Percentiles rank a stretch among this genome's conserved stretches.
These are phyloP conservation scores for Aradus depressus DNA, from an alignment of 2,888 invertebrate genomes.

Conservation along the genomic window DNA sequence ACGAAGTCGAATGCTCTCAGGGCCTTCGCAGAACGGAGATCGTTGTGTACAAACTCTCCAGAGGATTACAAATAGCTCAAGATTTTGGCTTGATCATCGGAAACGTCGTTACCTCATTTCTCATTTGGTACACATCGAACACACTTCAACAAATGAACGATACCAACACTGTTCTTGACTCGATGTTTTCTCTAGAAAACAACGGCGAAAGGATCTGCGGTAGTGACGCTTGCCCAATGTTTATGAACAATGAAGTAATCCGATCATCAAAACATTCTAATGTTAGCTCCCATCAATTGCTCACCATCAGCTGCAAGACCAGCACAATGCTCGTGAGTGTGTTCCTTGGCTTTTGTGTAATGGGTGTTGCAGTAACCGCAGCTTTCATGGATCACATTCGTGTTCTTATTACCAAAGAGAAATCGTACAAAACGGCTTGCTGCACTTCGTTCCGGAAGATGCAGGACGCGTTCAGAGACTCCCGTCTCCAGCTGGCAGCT, in stretches of 20 bases:
- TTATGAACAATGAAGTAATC: slow-evolving; percentile 15
- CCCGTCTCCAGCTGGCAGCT: slow-evolving; percentile 54
- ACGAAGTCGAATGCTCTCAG: slow-evolving; percentile 31
- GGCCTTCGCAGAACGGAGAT: slow-evolving; percentile 27
- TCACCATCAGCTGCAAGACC: slow-evolving; percentile 35
- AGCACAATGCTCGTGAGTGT: slow-evolving; percentile 38
- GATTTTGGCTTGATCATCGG: slow-evolving; percentile 48
- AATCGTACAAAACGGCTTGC: slow-evolving; percentile 26
- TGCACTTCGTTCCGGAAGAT: slow-evolving; percentile 37
- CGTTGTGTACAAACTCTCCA: slow-evolving; percentile 41
- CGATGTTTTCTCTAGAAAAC: slow-evolving; percentile 44
- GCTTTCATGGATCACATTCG: slow-evolving; percentile 43
- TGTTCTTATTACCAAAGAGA: slow-evolving; percentile 45
- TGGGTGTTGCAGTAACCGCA: slow-evolving; percentile 40
- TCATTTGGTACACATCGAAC: slow-evolving; percentile 38
- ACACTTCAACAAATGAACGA: slow-evolving; percentile 19
- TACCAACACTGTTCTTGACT: slow-evolving; percentile 36
- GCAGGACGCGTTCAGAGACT: slow-evolving; percentile 46
- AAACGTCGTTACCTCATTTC: slow-evolving; percentile 42
- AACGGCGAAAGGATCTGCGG: slow-evolving; percentile 47
- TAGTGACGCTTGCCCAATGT: slow-evolving; percentile 44
- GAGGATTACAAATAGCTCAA: slow-evolving; percentile 46
- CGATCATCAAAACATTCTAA: slow-evolving; percentile 1
- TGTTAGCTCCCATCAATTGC: slow-evolving; percentile 5
- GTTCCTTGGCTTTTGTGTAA: slow-evolving; percentile 40